A percentile compares a stretch with the other conserved stretches of the same genome.
These are phyloP conservation scores for Odocoileus virginianus DNA, from an alignment of 2,113 vertebrate species.

Conservation along the genomic window DNA sequence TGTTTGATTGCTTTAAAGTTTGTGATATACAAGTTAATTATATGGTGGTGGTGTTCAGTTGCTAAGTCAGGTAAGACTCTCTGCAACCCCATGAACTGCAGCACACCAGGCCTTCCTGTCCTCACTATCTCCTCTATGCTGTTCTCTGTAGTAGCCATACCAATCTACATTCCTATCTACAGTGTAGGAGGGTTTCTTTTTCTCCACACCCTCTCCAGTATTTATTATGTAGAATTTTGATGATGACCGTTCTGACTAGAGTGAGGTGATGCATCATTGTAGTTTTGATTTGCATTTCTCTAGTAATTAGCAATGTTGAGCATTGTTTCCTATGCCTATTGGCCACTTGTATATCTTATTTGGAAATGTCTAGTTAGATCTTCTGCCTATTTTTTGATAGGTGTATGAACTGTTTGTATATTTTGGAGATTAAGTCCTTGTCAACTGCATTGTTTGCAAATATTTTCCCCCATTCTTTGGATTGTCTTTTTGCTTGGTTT, in stretches of 20 bases:
- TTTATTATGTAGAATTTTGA: neutral
- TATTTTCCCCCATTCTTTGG: neutral
- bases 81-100: neutral
- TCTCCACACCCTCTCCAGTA: neutral
- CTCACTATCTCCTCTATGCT: neutral
- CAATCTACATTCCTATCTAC: neutral
- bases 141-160: neutral
- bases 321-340: neutral
- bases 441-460: neutral
- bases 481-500: neutral
- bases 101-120: neutral
- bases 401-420: neutral
- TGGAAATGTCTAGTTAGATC: neutral
- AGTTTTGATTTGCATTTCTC: neutral
- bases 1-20: neutral
- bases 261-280: neutral
- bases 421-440: neutral
- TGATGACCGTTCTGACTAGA: neutral
- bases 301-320: neutral
- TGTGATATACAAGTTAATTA: neutral
- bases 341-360: neutral
- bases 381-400: neutral
- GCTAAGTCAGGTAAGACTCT: neutral
- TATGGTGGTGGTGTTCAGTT: neutral
- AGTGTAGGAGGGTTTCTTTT: neutral